These are phyloP conservation scores for Neosilurus hyrtlii DNA, from an alignment of 2,797 vertebrate genomes.

Conservation along the genomic window DNA sequence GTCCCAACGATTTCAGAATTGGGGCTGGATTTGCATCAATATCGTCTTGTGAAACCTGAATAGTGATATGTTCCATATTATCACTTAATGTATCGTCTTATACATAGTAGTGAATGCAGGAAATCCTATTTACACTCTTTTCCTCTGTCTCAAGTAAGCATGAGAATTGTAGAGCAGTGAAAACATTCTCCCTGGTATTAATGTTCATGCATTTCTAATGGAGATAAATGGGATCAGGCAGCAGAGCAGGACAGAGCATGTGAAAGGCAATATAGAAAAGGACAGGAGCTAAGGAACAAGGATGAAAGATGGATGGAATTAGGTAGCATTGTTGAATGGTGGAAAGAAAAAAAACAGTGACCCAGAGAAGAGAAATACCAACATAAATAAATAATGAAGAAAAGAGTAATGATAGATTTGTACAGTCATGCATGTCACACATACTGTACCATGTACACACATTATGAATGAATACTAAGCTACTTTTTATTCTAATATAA, in stretches of 20 bases:
- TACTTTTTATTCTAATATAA: background rate
- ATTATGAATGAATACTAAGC: background rate
- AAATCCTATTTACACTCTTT: background rate
- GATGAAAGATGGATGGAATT: slow-evolving; percentile 45
- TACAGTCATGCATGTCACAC: background rate
- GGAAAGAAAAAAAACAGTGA: slow-evolving; percentile 32
- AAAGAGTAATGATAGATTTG: slow-evolving; percentile 12
- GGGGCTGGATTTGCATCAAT: background rate
- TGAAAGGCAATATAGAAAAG: slow-evolving; percentile 8
- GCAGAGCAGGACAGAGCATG: slow-evolving; percentile 13
- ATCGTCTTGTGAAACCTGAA: background rate
- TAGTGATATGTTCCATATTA: background rate
- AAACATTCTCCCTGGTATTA: slow-evolving; percentile 38
- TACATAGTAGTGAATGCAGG: background rate
- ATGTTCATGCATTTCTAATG: slow-evolving; percentile 47
- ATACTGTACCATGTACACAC: background rate
- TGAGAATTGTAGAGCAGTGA: background rate
- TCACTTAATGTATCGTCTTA: background rate
- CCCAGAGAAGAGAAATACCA: slow-evolving; percentile 26
- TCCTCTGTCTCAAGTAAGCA: slow-evolving; percentile 11
- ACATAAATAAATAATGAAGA: slow-evolving; percentile 30
- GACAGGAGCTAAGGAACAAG: slow-evolving; percentile 17
- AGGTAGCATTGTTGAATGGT: slow-evolving; percentile 23
- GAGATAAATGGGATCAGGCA: slow-evolving; percentile 45
- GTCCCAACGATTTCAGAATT: too few relatives aligned